Evolutionary conservation across 2,797 vertebrate genomes (phyloP), one percentile per base, ranked within the genome.

Genomic region (Acanthopagrus latus): DNA sequence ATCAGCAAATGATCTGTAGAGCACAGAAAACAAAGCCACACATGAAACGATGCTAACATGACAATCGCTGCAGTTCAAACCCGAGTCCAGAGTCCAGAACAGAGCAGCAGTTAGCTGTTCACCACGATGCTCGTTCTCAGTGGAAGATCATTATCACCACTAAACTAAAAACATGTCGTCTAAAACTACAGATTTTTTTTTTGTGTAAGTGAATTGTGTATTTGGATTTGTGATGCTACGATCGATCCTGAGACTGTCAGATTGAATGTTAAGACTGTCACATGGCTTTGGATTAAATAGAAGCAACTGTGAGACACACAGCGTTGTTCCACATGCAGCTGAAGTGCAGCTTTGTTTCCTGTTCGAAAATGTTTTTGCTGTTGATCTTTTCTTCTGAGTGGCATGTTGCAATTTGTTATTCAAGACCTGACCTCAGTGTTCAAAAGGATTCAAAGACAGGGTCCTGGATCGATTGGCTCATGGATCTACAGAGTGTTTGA

Each of bases 251-350:
- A 52, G 8, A 33, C 5, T 13, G 7, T 50, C 29, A 20, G 46
- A 56, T 46, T 64, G 13, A 17, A 21, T 17, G 56, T 27, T 16
- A 27, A 56, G 54, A 23, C 7, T 47, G 38, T 48, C 5, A 46
- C 17, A 20, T 64, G 41, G 2, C 17, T 75, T 83, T 70, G 13
- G 56, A 48, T 4, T 62, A 4, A 74, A 51, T 51, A 46, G 48
- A 43, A 47, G 25, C 14, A 18, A 29, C 41, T 51, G 55, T 47
- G 51, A 71, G 56, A 59, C 20, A 23, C 29, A 33, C 14, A 21
- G 33, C 50, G 18, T 44, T 46, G 38, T 46, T 21, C 58, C 43
- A 52, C 64, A 51, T 20, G 14, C 18, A 54, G 71, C 71, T 76
- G 21, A 9, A 59, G 20, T 48, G 51, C 59, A 62, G 64, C 48